phyloP scores from a whole-genome alignment of 92 coral and sea anemone species.

The Epizoanthus ramosus region DNA sequence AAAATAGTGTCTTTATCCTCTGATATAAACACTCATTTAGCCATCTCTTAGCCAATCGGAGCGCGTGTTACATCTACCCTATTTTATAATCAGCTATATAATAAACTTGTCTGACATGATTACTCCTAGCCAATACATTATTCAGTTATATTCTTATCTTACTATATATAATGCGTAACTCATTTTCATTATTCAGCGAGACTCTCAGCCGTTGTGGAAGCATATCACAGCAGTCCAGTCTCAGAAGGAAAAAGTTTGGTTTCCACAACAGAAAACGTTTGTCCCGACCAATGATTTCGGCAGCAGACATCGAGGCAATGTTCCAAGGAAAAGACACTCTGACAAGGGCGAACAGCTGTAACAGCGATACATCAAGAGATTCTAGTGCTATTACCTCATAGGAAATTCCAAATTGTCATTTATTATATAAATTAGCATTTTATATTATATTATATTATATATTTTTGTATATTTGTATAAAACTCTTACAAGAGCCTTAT shows the following conservation, averaged over 20 bases:
- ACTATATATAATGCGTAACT: no score
- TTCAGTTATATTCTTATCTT: background rate
- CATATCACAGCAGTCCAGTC: slow-evolving; percentile 23
- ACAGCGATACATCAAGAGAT: slow-evolving; percentile 32
- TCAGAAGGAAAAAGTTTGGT: slow-evolving; percentile 37
- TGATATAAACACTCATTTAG: no score
- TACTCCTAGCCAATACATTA: no score
- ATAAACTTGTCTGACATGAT: no score
- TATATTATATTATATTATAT: no score
- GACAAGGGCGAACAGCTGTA: background rate
- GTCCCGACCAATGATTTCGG: slow-evolving; percentile 18
- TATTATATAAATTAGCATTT: no score
- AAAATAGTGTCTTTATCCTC: no score
- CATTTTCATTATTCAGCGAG: background rate
- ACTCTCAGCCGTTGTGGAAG: slow-evolving; percentile 44
- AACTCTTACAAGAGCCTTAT: no score
- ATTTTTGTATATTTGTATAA: no score
- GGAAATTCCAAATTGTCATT: background rate
- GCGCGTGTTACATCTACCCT: no score
- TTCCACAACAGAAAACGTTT: slow-evolving; percentile 41
- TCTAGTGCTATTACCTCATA: slow-evolving; percentile 23
- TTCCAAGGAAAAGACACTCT: slow-evolving; percentile 1
- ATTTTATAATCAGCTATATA: no score
- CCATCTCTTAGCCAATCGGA: no score
- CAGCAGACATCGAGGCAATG: slow-evolving; percentile 1